Percentiles rank a stretch among this genome's conserved stretches.
phyloP scores from a whole-genome alignment of 2,888 invertebrate species.

The Acanthosepion lycidas region DNA sequence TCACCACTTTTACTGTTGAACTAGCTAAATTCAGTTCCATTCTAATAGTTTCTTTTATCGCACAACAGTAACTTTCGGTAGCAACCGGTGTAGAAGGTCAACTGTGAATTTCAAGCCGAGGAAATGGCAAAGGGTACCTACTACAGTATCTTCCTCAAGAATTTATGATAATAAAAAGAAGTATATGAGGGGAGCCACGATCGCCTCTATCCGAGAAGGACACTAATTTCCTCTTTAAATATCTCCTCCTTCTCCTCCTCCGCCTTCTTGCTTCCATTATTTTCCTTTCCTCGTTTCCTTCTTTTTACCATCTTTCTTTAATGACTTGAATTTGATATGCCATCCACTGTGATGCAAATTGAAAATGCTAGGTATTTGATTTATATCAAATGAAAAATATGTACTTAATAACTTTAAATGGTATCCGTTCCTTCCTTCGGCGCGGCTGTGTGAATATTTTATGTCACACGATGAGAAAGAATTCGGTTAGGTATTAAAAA shows the following conservation, averaged over 20 bases:
- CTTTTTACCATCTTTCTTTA: not conserved
- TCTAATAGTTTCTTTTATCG: too few species aligned
- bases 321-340: not conserved
- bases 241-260: accelerated
- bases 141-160: too few species aligned
- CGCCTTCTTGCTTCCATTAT: not conserved
- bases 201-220: too few species aligned
- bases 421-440: not conserved
- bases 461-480: not conserved
- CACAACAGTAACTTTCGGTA: too few species aligned
- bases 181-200: too few species aligned
- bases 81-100: too few species aligned
- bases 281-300: not conserved
- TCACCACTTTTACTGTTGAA: too few species aligned
- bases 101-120: too few species aligned
- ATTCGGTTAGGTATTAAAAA: not conserved
- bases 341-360: not conserved
- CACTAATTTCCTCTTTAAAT: not conserved
- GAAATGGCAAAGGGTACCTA: too few species aligned
- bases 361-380: not conserved
- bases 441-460: not conserved
- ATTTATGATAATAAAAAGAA: too few species aligned
- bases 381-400: not conserved
- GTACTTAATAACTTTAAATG: not conserved
- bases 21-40: too few species aligned